Conservation (phyloP, 1,140 invertebrate genomes). For the Drosophila cardini region DNA sequence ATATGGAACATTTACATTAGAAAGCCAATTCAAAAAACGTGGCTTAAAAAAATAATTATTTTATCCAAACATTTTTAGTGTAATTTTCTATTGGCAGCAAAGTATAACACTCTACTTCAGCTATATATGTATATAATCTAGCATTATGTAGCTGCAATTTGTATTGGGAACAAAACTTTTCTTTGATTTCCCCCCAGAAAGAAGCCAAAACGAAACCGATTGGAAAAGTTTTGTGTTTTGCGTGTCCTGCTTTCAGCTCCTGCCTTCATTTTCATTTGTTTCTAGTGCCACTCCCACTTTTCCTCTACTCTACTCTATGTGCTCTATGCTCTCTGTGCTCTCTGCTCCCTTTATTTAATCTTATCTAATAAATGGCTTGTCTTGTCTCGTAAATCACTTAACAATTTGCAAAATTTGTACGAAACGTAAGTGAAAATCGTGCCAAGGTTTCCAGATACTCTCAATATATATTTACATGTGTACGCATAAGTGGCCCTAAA, state of each 20-base stretch:
- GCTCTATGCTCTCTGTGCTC: conserved; percentile 27
- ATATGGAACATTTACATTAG: no score
- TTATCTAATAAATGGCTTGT: conserved; percentile 84
- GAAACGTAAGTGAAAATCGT: conserved; percentile 73
- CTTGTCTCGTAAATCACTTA: conserved; percentile 85
- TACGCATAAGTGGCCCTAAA: conserved; percentile 83
- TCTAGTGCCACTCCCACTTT: neutral
- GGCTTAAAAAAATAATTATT: no score
- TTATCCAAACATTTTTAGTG: no score
- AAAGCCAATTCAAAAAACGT: no score
- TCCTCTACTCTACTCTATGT: conserved; percentile 28
- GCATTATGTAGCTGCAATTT: conserved; percentile 75
- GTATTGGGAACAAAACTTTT: conserved; percentile 65
- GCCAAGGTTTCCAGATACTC: conserved; percentile 66
- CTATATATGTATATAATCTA: conserved; percentile 63
- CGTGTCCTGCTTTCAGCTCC: neutral
- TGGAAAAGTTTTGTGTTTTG: conserved; percentile 45
- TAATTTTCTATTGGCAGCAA: neutral
- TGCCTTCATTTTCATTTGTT: neutral
- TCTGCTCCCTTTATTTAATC: conserved; percentile 80
- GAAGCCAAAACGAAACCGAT: conserved; percentile 32
- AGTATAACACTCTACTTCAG: neutral
- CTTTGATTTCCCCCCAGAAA: conserved; percentile 38
- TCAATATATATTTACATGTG: conserved; percentile 72
- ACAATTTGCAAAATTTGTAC: conserved; percentile 78